Evolutionary conservation across 92 coral and sea anemone species (phyloP).

Genomic region (Muricea muricata): DNA sequence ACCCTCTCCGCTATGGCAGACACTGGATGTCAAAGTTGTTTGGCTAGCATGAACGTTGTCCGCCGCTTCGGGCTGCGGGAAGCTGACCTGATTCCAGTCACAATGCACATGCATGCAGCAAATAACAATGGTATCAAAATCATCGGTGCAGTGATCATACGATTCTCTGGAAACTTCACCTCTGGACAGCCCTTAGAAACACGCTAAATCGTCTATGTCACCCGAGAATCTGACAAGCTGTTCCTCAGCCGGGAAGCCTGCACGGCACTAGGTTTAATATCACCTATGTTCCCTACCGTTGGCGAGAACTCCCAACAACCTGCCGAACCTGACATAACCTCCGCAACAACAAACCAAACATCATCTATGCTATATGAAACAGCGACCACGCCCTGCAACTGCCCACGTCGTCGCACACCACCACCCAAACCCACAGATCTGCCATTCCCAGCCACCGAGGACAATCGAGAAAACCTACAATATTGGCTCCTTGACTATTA

Average conservation of each 20-base stretch:
- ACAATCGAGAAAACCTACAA: conserved; percentile 40
- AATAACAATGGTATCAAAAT: conserved; percentile 71
- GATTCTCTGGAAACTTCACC: conserved; percentile 62
- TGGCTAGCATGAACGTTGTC: conserved; percentile 58
- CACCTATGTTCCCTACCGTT: conserved; percentile 45
- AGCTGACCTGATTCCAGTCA: conserved; percentile 66
- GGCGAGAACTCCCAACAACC: conserved; percentile 34
- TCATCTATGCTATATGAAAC: too few species aligned
- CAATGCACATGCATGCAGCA: conserved; percentile 70
- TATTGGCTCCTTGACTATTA: conserved; percentile 55
- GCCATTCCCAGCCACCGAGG: conserved; percentile 47
- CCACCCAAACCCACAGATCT: conserved; percentile 39
- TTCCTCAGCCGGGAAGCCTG: conserved; percentile 69
- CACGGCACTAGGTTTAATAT: conserved; percentile 60
- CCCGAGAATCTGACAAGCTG: conserved; percentile 59
- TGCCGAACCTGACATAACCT: background rate
- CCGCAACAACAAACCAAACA: too few species aligned
- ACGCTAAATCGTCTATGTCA: conserved; percentile 56
- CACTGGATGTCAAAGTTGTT: conserved; percentile 38
- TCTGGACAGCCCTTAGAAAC: conserved; percentile 60
- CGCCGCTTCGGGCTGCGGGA: conserved; percentile 49
- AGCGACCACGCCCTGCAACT: conserved; percentile 31
- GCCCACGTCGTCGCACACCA: conserved; percentile 43
- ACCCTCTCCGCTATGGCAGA: conserved; percentile 45
- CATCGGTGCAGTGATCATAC: conserved; percentile 64